Base-by-base conservation (phyloP, 1,140 invertebrate genomes). In the Andrena cerasifolii region DNA sequence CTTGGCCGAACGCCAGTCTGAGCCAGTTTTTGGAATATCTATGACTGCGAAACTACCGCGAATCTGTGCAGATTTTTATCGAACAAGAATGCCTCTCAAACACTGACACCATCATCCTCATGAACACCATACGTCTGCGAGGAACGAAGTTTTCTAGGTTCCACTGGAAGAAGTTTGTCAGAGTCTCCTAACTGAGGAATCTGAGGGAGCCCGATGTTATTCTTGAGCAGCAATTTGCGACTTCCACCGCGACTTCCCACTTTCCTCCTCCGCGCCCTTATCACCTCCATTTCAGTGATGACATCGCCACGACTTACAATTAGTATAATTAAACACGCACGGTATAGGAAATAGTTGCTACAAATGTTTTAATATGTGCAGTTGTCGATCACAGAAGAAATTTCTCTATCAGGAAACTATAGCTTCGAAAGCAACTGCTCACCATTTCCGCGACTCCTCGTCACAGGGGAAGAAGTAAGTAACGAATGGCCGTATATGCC, bases 11-110 rank as follows among this genome's bases (percentile, higher is more conserved):
- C 28, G 33, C 70, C 18, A 18, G 28, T 26, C 33, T 45, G 66
- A 76, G 51, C 62, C 33, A 45, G 67, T 74, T 75, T n/a, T 79
- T 82, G 28, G 85, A 85, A 88, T 88, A 88, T 87, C 87, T 86
- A 88, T 86, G 83, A 80, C 74, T 45, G 26, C 45, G 49, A 67
- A 85, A 86, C 79, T 73, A 43, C 31, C 8, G 10, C 16, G 28
- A n/a, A 54, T 6, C 28, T 2, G 21, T 3, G 33, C 33, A 21
- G 28, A n/a, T 40, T 61, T 36, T 65, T 43, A 53, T 53, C 59
- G 59, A 40, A 36, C 12, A 18, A 31, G 58, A 73, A 31, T 47
- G 0, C 12, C 24, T 12, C 21, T 28, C 24, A 24, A 31, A 43
- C n/a, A n/a, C n/a, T n/a, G n/a, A n/a, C n/a, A n/a, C 18, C 49